Evolutionary conservation across 53 echinoderm and acorn worm species (phyloP), one percentile per base, ranked within the genome.

Genomic region (Holothuria scabra): DNA sequence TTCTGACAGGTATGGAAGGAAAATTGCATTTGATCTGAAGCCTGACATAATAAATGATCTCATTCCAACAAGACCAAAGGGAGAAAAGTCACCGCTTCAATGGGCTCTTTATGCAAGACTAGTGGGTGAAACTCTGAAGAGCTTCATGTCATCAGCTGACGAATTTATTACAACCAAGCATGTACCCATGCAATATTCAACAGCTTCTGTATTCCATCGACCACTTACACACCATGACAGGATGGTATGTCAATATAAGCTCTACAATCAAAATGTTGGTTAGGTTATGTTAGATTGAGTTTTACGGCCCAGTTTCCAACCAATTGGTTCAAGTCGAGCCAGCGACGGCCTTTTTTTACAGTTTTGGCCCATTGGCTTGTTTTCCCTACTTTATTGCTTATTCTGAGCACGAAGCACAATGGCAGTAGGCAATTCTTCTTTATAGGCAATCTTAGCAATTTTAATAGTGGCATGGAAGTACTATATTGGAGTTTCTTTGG

Each of bases 151-250:
- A 29, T 92, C 94, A 11, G 92, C 59, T 14, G 89, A 90, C 37
- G 84, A 86, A 4, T 78, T 66, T 75, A 94, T 97, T 12, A 92
- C 87, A n/a, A 94, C 90, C 9, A 67, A 65, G n/a, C 97, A 97
- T 80, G 89, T 85, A 16, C 97, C 97, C 7, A 26, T 33, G 64
- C 33, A 18, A 26, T 38, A 67, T 49, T 84, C 60, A 8, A 65
- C 78, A 28, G 14, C 91, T 8, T 20, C 6, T 19, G 11, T 26
- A 25, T 67, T 70, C 9, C 46, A 56, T 7, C 14, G n/a, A 37
- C 13, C 6, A 0, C 34, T 94, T 58, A 46, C 46, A 0, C 95
- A 91, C 59, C 1, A 26, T 0, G 52, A 57, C 31, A 89, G 84
- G 60, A 94, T 94, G 95, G 78, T 78, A 58, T 16, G 52, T 52